phyloP scores from a whole-genome alignment of 2,113 vertebrate genomes.

The Argyrosomus japonicus region DNA sequence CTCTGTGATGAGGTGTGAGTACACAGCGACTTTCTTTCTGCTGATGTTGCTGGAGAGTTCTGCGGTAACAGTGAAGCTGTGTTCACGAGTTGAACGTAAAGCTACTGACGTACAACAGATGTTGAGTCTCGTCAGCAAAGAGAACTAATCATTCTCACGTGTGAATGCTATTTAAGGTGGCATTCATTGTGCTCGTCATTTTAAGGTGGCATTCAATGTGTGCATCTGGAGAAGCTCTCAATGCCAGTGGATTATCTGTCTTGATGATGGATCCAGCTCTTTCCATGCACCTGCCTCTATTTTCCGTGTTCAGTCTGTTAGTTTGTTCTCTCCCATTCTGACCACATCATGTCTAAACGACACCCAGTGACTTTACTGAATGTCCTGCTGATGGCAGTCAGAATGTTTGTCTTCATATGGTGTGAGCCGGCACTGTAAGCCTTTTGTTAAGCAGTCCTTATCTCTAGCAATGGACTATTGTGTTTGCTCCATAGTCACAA shows the following conservation, averaged over 20 bases:
- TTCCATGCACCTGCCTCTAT: not conserved
- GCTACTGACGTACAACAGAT: too few species aligned
- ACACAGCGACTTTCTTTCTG: not conserved
- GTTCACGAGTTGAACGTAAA: not conserved
- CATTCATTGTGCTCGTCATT: too few species aligned
- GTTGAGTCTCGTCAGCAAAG: not conserved
- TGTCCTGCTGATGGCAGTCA: not conserved
- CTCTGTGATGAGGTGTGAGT: not conserved
- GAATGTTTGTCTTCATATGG: not conserved
- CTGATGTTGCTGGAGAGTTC: not conserved
- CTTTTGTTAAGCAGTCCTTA: not conserved
- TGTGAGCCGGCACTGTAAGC: not conserved
- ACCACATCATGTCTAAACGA: not conserved
- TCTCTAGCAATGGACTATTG: not conserved
- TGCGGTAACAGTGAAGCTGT: not conserved
- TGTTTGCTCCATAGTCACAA: not conserved
- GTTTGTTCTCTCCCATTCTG: not conserved
- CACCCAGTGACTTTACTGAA: not conserved
- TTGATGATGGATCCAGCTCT: not conserved
- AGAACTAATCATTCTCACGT: not conserved
- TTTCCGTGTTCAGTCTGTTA: not conserved
- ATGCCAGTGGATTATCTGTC: not conserved
- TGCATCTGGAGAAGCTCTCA: not conserved
- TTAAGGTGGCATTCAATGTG: too few species aligned
- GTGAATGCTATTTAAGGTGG: too few species aligned